Evolutionary conservation across 2,797 vertebrate genomes (phyloP), one percentile per base, ranked within the genome.

Genomic region (Phylloscopus collybita): DNA sequence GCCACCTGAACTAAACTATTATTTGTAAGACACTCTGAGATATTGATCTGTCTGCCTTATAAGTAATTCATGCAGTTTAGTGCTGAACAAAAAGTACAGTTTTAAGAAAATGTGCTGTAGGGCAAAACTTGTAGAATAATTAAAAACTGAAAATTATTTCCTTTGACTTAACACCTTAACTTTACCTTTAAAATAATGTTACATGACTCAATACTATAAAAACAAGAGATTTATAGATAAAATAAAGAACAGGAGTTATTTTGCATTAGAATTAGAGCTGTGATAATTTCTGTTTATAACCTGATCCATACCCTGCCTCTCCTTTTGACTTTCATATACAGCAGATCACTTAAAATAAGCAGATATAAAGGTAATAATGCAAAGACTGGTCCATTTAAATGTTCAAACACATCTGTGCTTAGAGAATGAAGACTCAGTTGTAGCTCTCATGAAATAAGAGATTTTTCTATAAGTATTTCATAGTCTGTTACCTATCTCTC

Each of bases 1-100:
- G 90, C 84, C 86, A 66, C 36, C 27, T 91, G 96, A 98, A 96
- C 91, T 91, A 97, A 90, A 94, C 96, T 97, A 98, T 92, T 96
- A 97, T 98, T 96, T 97, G 65, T 76, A 94, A 60, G 73, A 96
- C 83, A 97, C 97, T 97, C 93, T 85, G 96, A 97, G 83, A 86
- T 97, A 98, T 98, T 93, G 97, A 98, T 98, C 97, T 97, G 71
- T 88, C 69, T 90, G 53, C 47, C 70, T 95, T 96, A 94, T 96
- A 96, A 96, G 95, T 92, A 97, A 97, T 96, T 97, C 87, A 96
- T 95, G 74, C 53, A 81, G 29, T 61, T 93, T 56, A 91, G 86
- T 47, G 49, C 91, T 91, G 93, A 95, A 96, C 51, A 96, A 94
- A 91, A 96, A 82, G 76, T 84, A 95, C 88, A 88, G 84, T 93